A percentile compares a stretch with the other conserved stretches of the same genome.
Evolutionary conservation across 2,888 invertebrate species (phyloP).

Genomic region (Drosophila yooni): DNA sequence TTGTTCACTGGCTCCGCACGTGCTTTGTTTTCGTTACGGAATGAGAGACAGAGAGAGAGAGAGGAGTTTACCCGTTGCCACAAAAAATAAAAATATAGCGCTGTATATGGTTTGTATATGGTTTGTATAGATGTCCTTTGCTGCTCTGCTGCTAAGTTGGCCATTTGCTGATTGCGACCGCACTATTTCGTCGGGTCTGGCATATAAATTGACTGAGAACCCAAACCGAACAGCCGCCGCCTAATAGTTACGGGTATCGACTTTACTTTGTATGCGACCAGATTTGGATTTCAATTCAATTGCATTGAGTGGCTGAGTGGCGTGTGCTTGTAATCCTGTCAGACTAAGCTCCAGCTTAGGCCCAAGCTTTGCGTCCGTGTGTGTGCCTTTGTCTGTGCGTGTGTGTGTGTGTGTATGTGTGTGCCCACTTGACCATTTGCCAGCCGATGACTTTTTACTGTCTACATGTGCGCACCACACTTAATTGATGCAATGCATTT

Average conservation of each 20-base stretch:
- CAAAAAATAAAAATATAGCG: conserved; percentile 13
- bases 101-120: conserved; percentile 4
- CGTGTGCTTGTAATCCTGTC: conserved; percentile 50
- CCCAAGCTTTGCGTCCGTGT: conserved; percentile 16
- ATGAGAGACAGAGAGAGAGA: no score
- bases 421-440: conserved; percentile 59
- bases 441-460: conserved; percentile 73
- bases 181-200: conserved; percentile 42
- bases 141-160: conserved; percentile 29
- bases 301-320: conserved; percentile 59
- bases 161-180: conserved; percentile 71
- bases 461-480: conserved; percentile 59
- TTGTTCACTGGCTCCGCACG: conserved; percentile 30
- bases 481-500: conserved; percentile 74
- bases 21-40: conserved; percentile 43
- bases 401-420: conserved; percentile 12
- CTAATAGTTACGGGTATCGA: conserved; percentile 46
- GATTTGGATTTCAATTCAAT: conserved; percentile 73
- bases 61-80: background rate
- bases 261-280: conserved; percentile 36
- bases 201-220: conserved; percentile 48
- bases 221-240: conserved; percentile 23
- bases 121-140: conserved; percentile 6
- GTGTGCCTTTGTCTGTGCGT: background rate
- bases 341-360: conserved; percentile 46